A percentile compares a stretch with the other conserved stretches of the same genome.
Evolutionary conservation across 2,797 vertebrate genomes (phyloP).

Genomic region (Botia almorhae): DNA sequence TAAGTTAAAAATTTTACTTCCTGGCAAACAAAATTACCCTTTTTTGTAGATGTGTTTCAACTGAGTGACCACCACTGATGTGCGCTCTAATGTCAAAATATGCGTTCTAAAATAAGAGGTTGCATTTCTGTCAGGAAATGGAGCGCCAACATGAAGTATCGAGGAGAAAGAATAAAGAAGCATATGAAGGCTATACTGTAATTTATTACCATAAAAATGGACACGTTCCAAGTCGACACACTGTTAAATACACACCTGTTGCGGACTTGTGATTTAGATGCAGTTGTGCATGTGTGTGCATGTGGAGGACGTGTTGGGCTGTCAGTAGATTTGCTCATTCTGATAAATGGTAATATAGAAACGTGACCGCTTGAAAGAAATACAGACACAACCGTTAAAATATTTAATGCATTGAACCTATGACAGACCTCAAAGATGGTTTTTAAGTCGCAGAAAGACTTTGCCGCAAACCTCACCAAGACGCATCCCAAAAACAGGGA

Average conservation of each 20-base stretch:
- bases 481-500: constrained; percentile 22
- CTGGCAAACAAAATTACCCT: background rate
- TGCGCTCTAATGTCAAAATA: background rate
- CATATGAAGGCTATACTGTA: background rate
- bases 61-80: background rate
- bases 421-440: background rate
- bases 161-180: background rate
- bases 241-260: constrained; percentile 30
- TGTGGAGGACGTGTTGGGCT: background rate
- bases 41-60: constrained; percentile 12
- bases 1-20: background rate
- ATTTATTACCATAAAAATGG: constrained; percentile 31
- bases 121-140: background rate
- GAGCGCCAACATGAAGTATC: background rate
- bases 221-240: constrained; percentile 23
- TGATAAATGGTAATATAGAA: constrained; percentile 4
- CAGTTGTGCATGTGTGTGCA: background rate
- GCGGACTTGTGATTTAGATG: constrained; percentile 28
- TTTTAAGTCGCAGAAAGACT: constrained; percentile 9
- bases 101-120: background rate
- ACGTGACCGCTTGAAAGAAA: background rate
- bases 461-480: constrained; percentile 6
- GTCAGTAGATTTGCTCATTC: constrained; percentile 7
- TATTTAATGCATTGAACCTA: background rate
- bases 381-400: background rate